Conservation (phyloP, 2,797 vertebrate species). For the Austrolebias charrua region DNA sequence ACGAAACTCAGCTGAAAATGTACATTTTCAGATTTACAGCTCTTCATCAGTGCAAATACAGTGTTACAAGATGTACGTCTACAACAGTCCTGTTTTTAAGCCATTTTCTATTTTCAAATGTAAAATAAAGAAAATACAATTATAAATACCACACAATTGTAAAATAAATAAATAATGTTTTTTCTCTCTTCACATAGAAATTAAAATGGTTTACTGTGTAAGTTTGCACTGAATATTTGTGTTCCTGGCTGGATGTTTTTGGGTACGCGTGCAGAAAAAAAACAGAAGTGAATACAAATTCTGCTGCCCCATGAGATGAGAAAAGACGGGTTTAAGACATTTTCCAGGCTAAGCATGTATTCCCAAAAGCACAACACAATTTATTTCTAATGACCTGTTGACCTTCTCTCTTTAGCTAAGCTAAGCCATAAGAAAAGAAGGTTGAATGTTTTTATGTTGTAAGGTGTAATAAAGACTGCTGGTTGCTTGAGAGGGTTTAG, state of each 20-base stretch:
- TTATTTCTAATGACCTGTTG: constrained; percentile 39
- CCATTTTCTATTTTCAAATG: too few species aligned
- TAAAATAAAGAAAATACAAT: neutral
- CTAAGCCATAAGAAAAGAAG: constrained; percentile 29
- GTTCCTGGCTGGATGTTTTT: neutral
- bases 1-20: too few species aligned
- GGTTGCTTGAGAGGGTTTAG: constrained; percentile 44
- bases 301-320: neutral
- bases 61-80: too few species aligned
- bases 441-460: constrained; percentile 38
- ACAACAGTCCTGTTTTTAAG: too few species aligned
- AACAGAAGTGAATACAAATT: constrained; percentile 9
- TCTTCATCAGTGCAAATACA: too few species aligned
- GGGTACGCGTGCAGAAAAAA: neutral
- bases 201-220: neutral
- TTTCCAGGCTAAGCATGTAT: constrained; percentile 20
- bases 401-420: constrained; percentile 40
- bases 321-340: neutral
- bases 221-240: neutral
- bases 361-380: constrained; percentile 36
- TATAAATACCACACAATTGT: neutral
- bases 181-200: neutral
- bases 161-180: neutral
- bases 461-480: constrained; percentile 52
- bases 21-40: too few species aligned